These are phyloP conservation scores for Gerris buenoi DNA, from an alignment of 1,140 invertebrate genomes.

Conservation along the genomic window DNA sequence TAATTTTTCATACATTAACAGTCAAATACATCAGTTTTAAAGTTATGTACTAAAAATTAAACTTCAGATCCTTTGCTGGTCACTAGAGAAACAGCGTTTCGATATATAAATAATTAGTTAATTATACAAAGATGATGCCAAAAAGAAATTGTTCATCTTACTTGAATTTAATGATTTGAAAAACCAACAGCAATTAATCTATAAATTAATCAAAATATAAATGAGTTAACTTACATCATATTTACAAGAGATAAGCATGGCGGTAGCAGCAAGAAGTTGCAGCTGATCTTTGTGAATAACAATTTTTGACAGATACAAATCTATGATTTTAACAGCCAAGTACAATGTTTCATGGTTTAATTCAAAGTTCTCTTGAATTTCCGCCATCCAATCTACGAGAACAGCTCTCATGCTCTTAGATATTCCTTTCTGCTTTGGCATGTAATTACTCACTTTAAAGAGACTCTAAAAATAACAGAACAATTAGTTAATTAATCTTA, in stretches of 20 bases:
- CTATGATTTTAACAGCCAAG: conserved; percentile 86
- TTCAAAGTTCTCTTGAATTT: conserved; percentile 94
- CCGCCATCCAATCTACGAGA: conserved; percentile 96
- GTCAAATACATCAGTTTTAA: too few species aligned
- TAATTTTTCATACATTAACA: too few species aligned
- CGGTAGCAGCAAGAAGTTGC: conserved; percentile 79
- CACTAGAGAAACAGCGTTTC: too few species aligned
- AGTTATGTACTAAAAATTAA: too few species aligned
- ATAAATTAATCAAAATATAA: too few species aligned
- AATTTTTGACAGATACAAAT: conserved; percentile 66
- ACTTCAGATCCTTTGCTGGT: too few species aligned
- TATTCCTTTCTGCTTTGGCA: conserved; percentile 17
- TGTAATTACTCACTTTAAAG: conserved; percentile 20
- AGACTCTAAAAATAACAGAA: conserved; percentile 23
- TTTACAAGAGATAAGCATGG: conserved; percentile 87
- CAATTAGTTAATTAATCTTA: conserved; percentile 50
- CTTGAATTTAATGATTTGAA: too few species aligned
- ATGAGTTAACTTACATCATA: conserved; percentile 69
- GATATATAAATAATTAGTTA: too few species aligned
- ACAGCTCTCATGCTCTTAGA: conserved; percentile 73
- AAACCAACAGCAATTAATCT: too few species aligned
- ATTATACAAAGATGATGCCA: too few species aligned
- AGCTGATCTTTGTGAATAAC: conserved; percentile 54
- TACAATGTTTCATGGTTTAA: conserved; percentile 97
- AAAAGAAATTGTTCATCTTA: too few species aligned